Base-by-base conservation (phyloP, 2,797 vertebrate species). In the Limnodromus scolopaceus region DNA sequence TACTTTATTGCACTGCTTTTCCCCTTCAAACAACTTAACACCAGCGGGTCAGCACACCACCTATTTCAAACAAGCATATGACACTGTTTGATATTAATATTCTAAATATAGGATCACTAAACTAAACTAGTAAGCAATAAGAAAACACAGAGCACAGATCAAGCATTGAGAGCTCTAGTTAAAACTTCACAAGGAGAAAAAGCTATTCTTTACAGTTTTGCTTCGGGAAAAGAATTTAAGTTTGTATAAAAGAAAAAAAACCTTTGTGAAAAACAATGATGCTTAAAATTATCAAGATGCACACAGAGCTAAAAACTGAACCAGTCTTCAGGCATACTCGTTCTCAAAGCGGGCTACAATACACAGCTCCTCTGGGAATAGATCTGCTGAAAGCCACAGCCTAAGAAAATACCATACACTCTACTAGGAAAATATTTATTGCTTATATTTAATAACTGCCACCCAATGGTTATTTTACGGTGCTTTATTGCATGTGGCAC, bases 21-120 rank as follows among this genome's bases (percentile, higher is more conserved):
- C 91, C 98, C 98, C 94, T 98, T 98, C 83, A 99, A 97, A 90
- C 96, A 97, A 95, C 98, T 99, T 91, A 98, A 97, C 85, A 99
- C 96, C 87, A 97, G 95, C 15, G 98, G 96, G 91, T 98, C 99
- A 89, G 98, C 97, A 97, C 99, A 99, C 99, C 99, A 99, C 96
- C 99, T 99, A 43, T 49, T 97, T 32, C 57, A 93, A 89, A 95
- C 10, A 93, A 75, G 76, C 24, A 94, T 54, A 63, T 64, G 8
- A 60, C 15, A 70, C 5, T 23, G 60, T 61, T 49, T 77, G 16
- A 46, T 22, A 58, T 53, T 54, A 84, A 71, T 5, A 77, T 1
- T 61, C 18, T 54, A 54, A 54, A 41, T 64, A 65, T 13, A 84
- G 10, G 8, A 76, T 63, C 45, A 78, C 43, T 45, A 36, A 85